phyloP scores from a whole-genome alignment of 2,888 invertebrate species.

The Eupeodes luniger region DNA sequence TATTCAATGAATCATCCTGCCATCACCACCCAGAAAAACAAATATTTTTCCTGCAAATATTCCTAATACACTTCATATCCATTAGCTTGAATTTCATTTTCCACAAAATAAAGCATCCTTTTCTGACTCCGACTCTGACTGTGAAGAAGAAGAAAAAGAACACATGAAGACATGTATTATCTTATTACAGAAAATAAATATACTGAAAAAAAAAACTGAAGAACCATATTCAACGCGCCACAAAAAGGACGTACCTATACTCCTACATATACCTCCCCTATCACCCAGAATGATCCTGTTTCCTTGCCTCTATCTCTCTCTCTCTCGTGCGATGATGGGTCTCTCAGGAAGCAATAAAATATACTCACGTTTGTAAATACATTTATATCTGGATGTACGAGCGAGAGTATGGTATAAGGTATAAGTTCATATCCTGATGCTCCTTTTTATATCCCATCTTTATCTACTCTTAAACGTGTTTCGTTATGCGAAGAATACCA shows the following conservation, averaged over 20 bases:
- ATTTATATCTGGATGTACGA: background rate
- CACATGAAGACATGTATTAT: slow-evolving; percentile 27
- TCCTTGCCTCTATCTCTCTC: too few species aligned
- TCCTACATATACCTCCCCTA: too few species aligned
- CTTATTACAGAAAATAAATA: slow-evolving; percentile 39
- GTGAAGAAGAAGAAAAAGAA: background rate
- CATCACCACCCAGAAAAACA: background rate
- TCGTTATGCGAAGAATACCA: slow-evolving; percentile 9
- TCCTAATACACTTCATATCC: slow-evolving; percentile 38
- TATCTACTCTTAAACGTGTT: slow-evolving; percentile 3
- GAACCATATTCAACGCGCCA: slow-evolving; percentile 58
- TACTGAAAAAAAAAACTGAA: slow-evolving; percentile 8
- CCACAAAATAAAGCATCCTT: slow-evolving; percentile 49
- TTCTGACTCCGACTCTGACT: background rate
- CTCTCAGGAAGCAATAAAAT: slow-evolving; percentile 66
- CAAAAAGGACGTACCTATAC: slow-evolving; percentile 31
- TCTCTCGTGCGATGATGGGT: background rate
- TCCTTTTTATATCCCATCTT: background rate
- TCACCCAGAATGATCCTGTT: background rate
- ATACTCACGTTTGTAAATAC: slow-evolving; percentile 43
- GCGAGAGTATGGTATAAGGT: background rate
- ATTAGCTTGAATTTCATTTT: slow-evolving; percentile 65
- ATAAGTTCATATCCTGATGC: background rate
- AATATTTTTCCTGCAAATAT: slow-evolving; percentile 10
- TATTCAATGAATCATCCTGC: slow-evolving; percentile 56